Evolutionary conservation across 1,140 invertebrate genomes (phyloP).

Genomic region (Galendromus occidentalis): DNA sequence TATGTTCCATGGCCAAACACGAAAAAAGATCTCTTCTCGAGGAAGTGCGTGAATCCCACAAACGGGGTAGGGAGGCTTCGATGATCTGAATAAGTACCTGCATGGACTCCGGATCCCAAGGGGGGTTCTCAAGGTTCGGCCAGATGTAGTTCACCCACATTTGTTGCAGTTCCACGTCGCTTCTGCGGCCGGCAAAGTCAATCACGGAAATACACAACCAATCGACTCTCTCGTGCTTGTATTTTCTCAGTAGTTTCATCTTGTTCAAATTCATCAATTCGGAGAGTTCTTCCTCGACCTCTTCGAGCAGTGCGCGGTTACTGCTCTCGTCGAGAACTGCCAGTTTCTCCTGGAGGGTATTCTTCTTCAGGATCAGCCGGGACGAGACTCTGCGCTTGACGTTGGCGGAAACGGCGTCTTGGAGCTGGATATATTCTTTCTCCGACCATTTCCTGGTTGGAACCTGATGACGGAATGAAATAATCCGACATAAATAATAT

Average conservation of each 20-base stretch:
- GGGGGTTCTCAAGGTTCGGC: not conserved
- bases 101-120: not conserved
- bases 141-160: not conserved
- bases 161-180: not conserved
- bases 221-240: not conserved
- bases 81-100: not conserved
- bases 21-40: too few species aligned
- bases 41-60: too few species aligned
- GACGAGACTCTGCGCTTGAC: not conserved
- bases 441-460: not conserved
- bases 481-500: too few species aligned
- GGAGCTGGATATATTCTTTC: not conserved
- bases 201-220: not conserved
- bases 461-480: not conserved
- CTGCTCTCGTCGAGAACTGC: not conserved
- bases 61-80: too few species aligned
- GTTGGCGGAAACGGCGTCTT: not conserved
- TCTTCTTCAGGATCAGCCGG: not conserved
- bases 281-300: not conserved
- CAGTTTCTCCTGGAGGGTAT: not conserved
- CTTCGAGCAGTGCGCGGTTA: not conserved
- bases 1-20: too few species aligned
- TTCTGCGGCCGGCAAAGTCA: conserved; percentile 2
- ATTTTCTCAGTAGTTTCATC: not conserved
- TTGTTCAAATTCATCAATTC: not conserved